phyloP scores from a whole-genome alignment of 2,113 vertebrate genomes.

The Petroica traversi region DNA sequence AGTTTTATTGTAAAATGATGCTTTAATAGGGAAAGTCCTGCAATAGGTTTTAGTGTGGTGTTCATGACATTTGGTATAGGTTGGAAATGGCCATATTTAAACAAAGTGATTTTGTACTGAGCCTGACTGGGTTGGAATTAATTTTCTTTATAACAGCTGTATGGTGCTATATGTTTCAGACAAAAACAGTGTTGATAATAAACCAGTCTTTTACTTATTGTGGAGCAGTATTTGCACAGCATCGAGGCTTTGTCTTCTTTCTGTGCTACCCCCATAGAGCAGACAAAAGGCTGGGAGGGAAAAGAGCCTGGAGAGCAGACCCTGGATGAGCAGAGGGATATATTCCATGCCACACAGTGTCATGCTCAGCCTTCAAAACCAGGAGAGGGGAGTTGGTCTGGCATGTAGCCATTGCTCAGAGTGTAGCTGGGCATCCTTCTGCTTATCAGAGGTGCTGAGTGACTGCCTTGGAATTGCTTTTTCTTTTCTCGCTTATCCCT shows the following conservation, averaged over 20 bases:
- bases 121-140: background rate
- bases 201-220: background rate
- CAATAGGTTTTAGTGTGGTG: background rate
- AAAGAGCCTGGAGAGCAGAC: background rate
- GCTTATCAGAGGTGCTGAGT: background rate
- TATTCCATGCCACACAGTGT: background rate
- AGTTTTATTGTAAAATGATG: background rate
- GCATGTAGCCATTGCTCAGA: background rate
- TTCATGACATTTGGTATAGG: background rate
- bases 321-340: background rate
- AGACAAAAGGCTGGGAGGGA: background rate
- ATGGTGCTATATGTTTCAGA: background rate
- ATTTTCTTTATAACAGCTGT: background rate
- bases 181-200: background rate
- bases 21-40: background rate
- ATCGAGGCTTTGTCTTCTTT: background rate
- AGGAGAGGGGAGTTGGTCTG: background rate
- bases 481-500: accelerated
- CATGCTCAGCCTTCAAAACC: background rate
- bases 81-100: background rate
- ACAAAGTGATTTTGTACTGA: background rate
- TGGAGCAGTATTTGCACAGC: background rate
- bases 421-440: background rate
- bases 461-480: background rate
- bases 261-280: background rate